Conservation (phyloP, 2,113 vertebrate genomes). For the Pogonocichla stellata region DNA sequence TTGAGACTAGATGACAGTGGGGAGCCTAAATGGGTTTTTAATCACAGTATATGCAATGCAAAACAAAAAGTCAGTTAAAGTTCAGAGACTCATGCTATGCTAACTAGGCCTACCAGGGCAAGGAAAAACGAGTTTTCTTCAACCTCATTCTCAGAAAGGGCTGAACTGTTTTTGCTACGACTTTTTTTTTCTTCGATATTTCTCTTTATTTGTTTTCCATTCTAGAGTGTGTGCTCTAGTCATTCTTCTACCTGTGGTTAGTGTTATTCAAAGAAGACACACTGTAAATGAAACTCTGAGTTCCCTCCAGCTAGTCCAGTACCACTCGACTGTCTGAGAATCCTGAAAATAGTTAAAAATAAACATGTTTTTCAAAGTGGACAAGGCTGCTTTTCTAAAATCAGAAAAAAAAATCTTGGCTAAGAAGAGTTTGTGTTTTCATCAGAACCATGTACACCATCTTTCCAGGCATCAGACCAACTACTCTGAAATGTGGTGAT, state of each 20-base stretch:
- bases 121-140: conserved; percentile 48
- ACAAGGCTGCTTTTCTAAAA: not conserved
- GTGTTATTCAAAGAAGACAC: conserved; percentile 41
- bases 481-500: not conserved
- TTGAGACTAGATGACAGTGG: not conserved
- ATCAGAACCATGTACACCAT: not conserved
- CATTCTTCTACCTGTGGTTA: conserved; percentile 58
- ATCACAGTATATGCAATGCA: conserved; percentile 32
- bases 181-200: conserved; percentile 13
- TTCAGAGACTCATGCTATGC: conserved; percentile 19
- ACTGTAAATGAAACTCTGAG: conserved; percentile 40
- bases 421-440: not conserved
- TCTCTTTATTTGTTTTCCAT: conserved; percentile 54
- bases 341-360: conserved; percentile 39
- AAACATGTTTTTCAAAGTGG: conserved; percentile 18
- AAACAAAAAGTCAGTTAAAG: conserved; percentile 57
- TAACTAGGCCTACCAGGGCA: conserved; percentile 3
- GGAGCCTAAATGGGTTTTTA: conserved; percentile 40
- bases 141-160: conserved; percentile 61
- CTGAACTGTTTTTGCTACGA: conserved; percentile 17
- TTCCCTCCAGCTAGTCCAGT: not conserved
- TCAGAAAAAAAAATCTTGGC: not conserved
- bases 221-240: conserved; percentile 15
- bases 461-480: not conserved
- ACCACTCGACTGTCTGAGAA: conserved; percentile 28